Conservation (phyloP, 2,888 invertebrate genomes). For the Smittia aterrima region DNA sequence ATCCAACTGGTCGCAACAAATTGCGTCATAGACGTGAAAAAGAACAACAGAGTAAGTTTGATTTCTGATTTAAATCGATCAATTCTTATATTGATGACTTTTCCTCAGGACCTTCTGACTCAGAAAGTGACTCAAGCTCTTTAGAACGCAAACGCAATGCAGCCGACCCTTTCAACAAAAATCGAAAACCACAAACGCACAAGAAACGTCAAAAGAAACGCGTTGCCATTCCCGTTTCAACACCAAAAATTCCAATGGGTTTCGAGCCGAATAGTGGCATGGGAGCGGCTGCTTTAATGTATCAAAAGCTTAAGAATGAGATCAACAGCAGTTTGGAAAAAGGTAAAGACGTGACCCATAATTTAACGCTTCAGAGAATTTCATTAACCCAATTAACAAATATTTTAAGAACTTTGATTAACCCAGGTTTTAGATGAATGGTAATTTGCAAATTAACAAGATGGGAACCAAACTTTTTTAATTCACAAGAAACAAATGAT, state of each 20-base stretch:
- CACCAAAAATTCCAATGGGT: constrained; percentile 73
- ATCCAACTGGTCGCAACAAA: constrained; percentile 48
- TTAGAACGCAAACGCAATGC: constrained; percentile 56
- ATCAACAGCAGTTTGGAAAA: constrained; percentile 47
- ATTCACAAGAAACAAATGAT: not conserved
- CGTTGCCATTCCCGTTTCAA: constrained; percentile 80
- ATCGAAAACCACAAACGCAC: constrained; percentile 66
- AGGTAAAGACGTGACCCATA: constrained; percentile 46
- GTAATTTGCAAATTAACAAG: not conserved
- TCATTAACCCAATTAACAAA: constrained; percentile 18
- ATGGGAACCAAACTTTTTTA: not conserved
- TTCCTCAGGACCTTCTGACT: constrained; percentile 72
- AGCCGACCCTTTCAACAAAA: constrained; percentile 61
- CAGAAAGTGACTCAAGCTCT: constrained; percentile 74
- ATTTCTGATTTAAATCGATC: constrained; percentile 41
- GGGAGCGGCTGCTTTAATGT: constrained; percentile 53
- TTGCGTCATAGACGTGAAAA: constrained; percentile 63
- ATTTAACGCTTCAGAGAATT: not conserved
- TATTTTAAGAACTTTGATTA: not conserved
- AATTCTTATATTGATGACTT: constrained; percentile 5
- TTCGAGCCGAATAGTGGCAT: constrained; percentile 51
- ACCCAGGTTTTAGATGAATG: not conserved
- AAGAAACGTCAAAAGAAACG: constrained; percentile 68
- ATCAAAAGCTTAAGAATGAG: constrained; percentile 53
- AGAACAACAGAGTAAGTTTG: constrained; percentile 60